Percentiles rank a stretch among this genome's conserved stretches.
These are phyloP conservation scores for Chlorodrepanis virens DNA, from an alignment of 2,113 vertebrate genomes.

Conservation along the genomic window DNA sequence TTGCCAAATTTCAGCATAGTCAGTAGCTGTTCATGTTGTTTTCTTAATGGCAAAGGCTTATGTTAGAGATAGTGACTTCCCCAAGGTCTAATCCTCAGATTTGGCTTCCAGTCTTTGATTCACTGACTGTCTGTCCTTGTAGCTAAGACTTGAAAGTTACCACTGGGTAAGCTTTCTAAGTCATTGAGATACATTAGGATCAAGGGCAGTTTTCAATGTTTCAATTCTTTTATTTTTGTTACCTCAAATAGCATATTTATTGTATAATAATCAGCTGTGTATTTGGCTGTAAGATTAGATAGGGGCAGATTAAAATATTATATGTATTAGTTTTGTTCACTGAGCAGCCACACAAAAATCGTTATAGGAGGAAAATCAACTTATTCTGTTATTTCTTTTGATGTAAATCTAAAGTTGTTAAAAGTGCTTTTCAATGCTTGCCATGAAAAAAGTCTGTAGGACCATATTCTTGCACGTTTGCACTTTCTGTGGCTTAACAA, in stretches of 20 bases:
- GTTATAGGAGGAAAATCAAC: not conserved
- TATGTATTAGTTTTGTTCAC: not conserved
- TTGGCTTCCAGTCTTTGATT: not conserved
- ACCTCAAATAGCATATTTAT: not conserved
- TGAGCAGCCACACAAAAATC: not conserved
- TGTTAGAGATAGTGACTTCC: not conserved
- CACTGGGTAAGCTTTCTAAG: not conserved
- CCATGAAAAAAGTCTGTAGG: not conserved
- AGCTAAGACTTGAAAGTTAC: not conserved
- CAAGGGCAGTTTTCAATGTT: not conserved
- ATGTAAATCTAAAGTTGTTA: not conserved
- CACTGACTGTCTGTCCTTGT: not conserved
- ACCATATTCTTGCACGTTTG: not conserved
- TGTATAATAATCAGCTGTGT: not conserved
- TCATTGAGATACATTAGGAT: not conserved
- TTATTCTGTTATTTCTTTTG: not conserved
- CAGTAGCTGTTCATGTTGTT: not conserved
- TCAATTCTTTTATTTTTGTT: not conserved
- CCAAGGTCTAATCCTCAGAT: not conserved
- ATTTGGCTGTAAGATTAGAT: slow-evolving; percentile 4
- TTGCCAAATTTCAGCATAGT: not conserved
- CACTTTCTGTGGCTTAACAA: not conserved
- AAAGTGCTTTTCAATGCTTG: not conserved
- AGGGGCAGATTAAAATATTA: not conserved
- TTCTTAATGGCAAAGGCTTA: not conserved